Evolutionary conservation across 2,888 invertebrate species (phyloP), one percentile per base, ranked within the genome.

Genomic region (Hyalella azteca): DNA sequence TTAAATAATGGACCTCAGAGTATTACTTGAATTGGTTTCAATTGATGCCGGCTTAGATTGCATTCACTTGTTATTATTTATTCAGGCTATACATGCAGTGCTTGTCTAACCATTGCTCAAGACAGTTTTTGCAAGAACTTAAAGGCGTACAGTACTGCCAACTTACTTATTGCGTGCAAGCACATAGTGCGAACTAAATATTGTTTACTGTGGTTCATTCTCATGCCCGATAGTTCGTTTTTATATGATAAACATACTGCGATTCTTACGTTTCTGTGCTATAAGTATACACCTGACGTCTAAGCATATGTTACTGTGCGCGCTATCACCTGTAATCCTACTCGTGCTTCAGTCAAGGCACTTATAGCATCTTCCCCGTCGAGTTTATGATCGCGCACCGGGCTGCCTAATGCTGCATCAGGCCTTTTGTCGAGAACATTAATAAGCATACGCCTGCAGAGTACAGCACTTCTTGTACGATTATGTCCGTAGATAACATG

Each of bases 391-490:
- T 26, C 54, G 54, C 54, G 29, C 22, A 54, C 4, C 54, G 22
- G 29, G 29, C 54, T 54, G 26, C 29, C 29, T 26, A 13, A 29
- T 9, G 11, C 54, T 22, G 54, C 29, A 54, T 26, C 54, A 26
- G 54, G 54, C 54, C 54, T 54, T 22, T 54, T 26, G 26, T 54
- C 11, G 22, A 36, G 36, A 36, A n/a, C 66, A 66, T 66, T 66
- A 66, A 66, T 66, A 66, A 66, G 66, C 66, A 66, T 32, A 66
- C 39, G 66, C 36, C 36, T 36, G 66, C 36, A 66, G 66, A 32
- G 66, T 15, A 36, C 66, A 66, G 36, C 66, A 66, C 66, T 66
- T 66, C 66, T 66, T 66, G 66, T 66, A 36, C 36, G 66, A 66
- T 66, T 66, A 36, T 36, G 36, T 36, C 36, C 3, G 3, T 19